Evolutionary conservation across 2,113 vertebrate genomes (phyloP).

Genomic region (Pontoporia blainvillei): DNA sequence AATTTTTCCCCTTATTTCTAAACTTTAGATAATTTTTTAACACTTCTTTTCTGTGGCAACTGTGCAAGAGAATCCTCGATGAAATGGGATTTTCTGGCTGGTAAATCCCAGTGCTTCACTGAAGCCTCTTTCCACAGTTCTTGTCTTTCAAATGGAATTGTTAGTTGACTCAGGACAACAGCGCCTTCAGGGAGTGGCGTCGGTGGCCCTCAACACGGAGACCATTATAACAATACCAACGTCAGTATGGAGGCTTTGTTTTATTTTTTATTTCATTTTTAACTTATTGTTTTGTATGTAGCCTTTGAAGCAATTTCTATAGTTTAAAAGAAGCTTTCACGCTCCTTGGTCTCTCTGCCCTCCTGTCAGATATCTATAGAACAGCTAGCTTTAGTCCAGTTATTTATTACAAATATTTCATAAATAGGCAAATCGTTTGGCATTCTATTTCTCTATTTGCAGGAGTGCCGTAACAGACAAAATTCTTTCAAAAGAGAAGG

Average conservation of each 20-base stretch:
- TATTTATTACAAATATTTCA: neutral
- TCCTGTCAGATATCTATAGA: fast-evolving
- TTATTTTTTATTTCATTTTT: neutral
- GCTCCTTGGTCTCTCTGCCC: neutral
- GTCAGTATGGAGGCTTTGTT: fast-evolving
- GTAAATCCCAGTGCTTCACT: fast-evolving
- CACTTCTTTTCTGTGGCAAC: neutral
- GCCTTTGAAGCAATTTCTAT: neutral
- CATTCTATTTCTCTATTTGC: neutral
- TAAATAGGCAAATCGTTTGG: neutral
- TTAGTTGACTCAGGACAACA: neutral
- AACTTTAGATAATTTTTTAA: neutral
- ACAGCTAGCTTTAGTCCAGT: neutral
- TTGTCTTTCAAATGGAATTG: neutral
- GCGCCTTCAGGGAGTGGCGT: neutral
- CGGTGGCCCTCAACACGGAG: fast-evolving
- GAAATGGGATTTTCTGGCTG: neutral
- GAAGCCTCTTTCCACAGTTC: neutral
- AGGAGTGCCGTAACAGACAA: neutral
- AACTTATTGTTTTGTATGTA: neutral
- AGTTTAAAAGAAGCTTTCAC: neutral
- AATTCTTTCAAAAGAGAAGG: neutral
- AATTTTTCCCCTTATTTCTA: neutral
- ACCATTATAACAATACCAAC: fast-evolving
- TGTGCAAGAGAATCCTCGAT: neutral